Evolutionary conservation across 1,140 invertebrate genomes (phyloP).

Genomic region (Drosophila santomea): DNA sequence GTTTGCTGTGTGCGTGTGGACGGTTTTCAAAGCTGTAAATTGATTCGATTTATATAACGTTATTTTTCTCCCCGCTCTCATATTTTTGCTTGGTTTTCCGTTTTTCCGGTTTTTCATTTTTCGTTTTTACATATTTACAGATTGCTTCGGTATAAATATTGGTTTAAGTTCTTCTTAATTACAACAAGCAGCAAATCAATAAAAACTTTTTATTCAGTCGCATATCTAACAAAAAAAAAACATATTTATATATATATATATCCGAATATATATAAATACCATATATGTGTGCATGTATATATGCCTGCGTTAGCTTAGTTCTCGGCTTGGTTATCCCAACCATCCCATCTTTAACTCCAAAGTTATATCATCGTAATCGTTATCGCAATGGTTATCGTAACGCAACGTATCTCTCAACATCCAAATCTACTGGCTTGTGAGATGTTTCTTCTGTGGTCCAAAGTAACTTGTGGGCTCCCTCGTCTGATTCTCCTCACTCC

Average conservation of each 20-base stretch:
- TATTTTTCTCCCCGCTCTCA: constrained; percentile 24
- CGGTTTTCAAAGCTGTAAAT: constrained; percentile 85
- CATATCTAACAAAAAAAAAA: constrained; percentile 69
- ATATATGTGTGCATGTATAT: constrained; percentile 44
- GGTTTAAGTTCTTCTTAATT: constrained; percentile 72
- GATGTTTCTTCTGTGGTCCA: constrained; percentile 68
- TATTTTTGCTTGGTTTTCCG: constrained; percentile 36
- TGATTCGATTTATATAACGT: constrained; percentile 75
- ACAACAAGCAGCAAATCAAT: constrained; percentile 81
- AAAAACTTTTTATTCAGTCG: constrained; percentile 78
- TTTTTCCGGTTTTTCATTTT: constrained; percentile 28
- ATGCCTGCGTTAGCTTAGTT: constrained; percentile 42
- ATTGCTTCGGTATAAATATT: constrained; percentile 69
- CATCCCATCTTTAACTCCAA: background rate
- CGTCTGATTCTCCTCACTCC: constrained; percentile 1
- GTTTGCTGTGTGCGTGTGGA: constrained; percentile 83
- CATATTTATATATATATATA: constrained; percentile 43
- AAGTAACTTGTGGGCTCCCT: constrained; percentile 49
- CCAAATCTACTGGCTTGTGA: constrained; percentile 40
- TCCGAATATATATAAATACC: constrained; percentile 45
- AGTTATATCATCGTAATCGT: constrained; percentile 9
- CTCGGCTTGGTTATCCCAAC: constrained; percentile 16
- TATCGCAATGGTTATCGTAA: constrained; percentile 11
- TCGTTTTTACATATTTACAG: constrained; percentile 80
- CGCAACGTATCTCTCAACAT: constrained; percentile 10